Percentiles rank a stretch among this genome's conserved stretches.
phyloP scores from a whole-genome alignment of 1,140 invertebrate genomes.

The Neuroterus valhalla region DNA sequence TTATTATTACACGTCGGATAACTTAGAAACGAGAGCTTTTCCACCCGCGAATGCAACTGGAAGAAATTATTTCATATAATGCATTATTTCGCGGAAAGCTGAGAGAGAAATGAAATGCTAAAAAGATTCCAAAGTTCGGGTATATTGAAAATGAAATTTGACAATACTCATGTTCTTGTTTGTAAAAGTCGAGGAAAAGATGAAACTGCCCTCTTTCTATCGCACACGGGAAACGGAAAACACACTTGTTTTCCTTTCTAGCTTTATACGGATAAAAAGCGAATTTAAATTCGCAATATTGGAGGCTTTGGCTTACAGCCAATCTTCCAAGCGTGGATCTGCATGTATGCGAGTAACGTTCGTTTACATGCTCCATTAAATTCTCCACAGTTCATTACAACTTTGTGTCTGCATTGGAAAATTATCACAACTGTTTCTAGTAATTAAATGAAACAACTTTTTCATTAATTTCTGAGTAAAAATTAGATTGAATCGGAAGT shows the following conservation, averaged over 20 bases:
- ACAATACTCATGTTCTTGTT: too few relatives aligned
- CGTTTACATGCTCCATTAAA: conserved; percentile 7
- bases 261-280: background rate
- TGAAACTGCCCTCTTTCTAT: too few relatives aligned
- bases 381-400: background rate
- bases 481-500: background rate
- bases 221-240: background rate
- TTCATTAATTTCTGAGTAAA: too few relatives aligned
- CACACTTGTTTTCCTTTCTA: background rate
- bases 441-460: background rate
- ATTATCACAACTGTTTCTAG: background rate
- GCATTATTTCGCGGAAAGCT: too few relatives aligned
- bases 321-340: background rate
- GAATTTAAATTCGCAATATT: background rate
- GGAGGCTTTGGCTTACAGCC: background rate
- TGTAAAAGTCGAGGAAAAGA: too few relatives aligned
- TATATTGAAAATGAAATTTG: too few relatives aligned
- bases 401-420: background rate
- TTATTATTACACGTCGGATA: too few relatives aligned
- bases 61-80: too few relatives aligned
- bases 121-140: too few relatives aligned
- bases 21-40: too few relatives aligned
- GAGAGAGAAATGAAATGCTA: too few relatives aligned
- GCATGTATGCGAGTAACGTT: background rate
- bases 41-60: too few relatives aligned